These are phyloP conservation scores for Felis catus DNA, from an alignment of 2,113 vertebrate genomes.

Conservation along the genomic window F.catus_Fca126_mat1.0 CM031411.1:11693501-11694000, in stretches of 20 bases:
- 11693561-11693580: not conserved
- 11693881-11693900: no score
- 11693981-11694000: not conserved
- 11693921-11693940: not conserved
- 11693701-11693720: not conserved
- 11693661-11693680: not conserved
- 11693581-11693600: not conserved
- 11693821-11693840: not conserved
- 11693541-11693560: not conserved
- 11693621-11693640: not conserved
- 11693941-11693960: not conserved
- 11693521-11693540: not conserved
- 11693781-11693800: not conserved
- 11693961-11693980: not conserved
- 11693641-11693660: not conserved
- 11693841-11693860: not conserved
- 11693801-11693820: not conserved
- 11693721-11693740: not conserved
- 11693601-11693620: not conserved
- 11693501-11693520: no score
- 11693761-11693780: not conserved
- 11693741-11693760: not conserved
- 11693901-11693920: not conserved
- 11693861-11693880: not conserved
- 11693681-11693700: not conserved